Evolutionary conservation across 2,888 invertebrate genomes (phyloP).

Genomic region (Drosophila helvetica): DNA sequence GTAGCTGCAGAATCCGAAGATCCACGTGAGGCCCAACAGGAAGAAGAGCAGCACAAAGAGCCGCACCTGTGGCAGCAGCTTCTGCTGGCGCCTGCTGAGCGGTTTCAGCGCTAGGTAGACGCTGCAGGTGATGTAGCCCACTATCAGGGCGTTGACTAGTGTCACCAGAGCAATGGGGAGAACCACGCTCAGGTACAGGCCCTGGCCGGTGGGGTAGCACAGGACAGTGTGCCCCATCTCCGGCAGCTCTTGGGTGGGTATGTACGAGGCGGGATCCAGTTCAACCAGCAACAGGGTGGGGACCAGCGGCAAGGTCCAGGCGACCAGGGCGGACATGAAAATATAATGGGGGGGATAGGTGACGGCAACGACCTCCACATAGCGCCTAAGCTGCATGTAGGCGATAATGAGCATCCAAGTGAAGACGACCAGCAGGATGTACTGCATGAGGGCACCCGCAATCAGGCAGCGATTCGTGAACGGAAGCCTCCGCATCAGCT

Average conservation of each 20-base stretch:
- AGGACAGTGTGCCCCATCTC: constrained; percentile 74
- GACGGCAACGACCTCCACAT: constrained; percentile 87
- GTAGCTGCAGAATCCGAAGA: constrained; percentile 86
- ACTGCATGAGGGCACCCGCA: constrained; percentile 88
- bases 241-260: constrained; percentile 72
- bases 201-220: constrained; percentile 86
- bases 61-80: constrained; percentile 85
- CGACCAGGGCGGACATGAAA: constrained; percentile 86
- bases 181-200: constrained; percentile 85
- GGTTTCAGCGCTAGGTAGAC: constrained; percentile 82
- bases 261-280: constrained; percentile 84
- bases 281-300: constrained; percentile 85
- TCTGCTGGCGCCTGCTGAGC: constrained; percentile 72
- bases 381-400: constrained; percentile 88
- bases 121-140: constrained; percentile 85
- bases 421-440: constrained; percentile 88
- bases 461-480: constrained; percentile 84
- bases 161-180: constrained; percentile 86
- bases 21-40: constrained; percentile 86
- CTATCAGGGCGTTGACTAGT: constrained; percentile 85
- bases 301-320: constrained; percentile 87
- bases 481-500: constrained; percentile 51
- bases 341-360: constrained; percentile 86
- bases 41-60: constrained; percentile 86
- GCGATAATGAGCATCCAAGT: constrained; percentile 90